Evolutionary conservation across 1,140 invertebrate species (phyloP), one percentile per base, ranked within the genome.

Genomic region (Dryas iulia): DNA sequence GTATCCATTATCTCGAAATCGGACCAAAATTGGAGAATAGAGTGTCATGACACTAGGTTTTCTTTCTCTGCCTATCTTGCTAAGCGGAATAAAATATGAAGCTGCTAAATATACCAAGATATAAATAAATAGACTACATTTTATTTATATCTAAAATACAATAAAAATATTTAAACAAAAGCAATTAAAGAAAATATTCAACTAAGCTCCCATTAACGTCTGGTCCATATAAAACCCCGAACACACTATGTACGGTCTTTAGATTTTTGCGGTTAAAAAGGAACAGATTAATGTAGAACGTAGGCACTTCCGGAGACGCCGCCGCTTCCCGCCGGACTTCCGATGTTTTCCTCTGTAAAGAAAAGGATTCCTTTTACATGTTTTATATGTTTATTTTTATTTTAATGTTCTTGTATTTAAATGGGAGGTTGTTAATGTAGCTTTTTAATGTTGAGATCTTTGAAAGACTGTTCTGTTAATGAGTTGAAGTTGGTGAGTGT

Each of bases 241-340:
- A 21, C n/a, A 2, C n/a, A 2, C 14, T 47, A 18, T 47, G 18
- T n/a, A 47, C 18, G 39, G 39, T 47, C 14, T 47, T 12, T 47
- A 47, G 14, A 47, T 47, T n/a, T 54, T 24, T 25, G 53, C 24
- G 10, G 53, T 25, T 25, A 54, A 25, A 54, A 54, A 54, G 53
- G 24, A 54, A 54, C 53, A 25, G 53, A 54, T 54, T 54, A 24
- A 54, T 54, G 53, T 54, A 54, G 53, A 54, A 54, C 53, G 11
- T 23, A 54, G 53, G 14, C 35, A 6, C 59, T 54, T 63, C 61
- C 61, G 61, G 60, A 47, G 61, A 63, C 61, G 47, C 25, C 68
- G 69, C 73, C 68, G 69, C 74, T 77, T 83, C 81, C 79, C 74
- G 71, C 62, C 67, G 57, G 47, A 69, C 68, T 78, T 79, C 79